These are phyloP conservation scores for Drosophila leontia DNA, from an alignment of 1,140 invertebrate genomes.

Conservation along the genomic window DNA sequence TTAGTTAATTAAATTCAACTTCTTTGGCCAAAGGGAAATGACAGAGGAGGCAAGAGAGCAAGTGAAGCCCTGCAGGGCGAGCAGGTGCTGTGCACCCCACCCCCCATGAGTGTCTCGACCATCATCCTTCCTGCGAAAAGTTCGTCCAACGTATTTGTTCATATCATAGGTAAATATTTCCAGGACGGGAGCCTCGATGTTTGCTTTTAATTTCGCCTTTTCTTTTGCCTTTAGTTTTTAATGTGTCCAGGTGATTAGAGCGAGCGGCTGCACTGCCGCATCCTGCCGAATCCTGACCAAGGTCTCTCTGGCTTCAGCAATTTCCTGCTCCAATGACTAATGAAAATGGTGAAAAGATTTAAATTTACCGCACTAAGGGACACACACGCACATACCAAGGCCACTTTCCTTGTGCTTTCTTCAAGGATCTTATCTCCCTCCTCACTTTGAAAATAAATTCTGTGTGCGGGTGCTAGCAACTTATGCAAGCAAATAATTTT, in stretches of 20 bases:
- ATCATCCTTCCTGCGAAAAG: conserved; percentile 35
- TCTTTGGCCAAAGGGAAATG: conserved; percentile 54
- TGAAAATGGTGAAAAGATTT: conserved; percentile 62
- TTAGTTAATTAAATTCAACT: conserved; percentile 83
- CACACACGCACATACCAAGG: conserved; percentile 23
- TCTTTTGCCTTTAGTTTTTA: conserved; percentile 47
- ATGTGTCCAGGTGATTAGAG: conserved; percentile 55
- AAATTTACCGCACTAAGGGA: conserved; percentile 52
- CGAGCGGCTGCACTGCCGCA: conserved; percentile 16
- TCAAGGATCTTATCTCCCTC: conserved; percentile 28
- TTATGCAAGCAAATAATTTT: conserved; percentile 67
- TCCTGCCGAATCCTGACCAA: conserved; percentile 18
- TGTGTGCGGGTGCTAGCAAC: conserved; percentile 12
- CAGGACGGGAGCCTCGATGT: conserved; percentile 43
- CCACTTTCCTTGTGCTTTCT: conserved; percentile 23
- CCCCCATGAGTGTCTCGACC: conserved; percentile 2
- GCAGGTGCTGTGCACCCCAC: conserved; percentile 1
- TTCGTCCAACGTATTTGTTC: conserved; percentile 64
- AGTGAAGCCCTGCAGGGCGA: conserved; percentile 41
- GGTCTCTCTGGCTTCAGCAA: conserved; percentile 43
- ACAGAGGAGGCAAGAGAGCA: conserved; percentile 44
- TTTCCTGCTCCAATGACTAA: conserved; percentile 72
- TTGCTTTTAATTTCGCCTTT: conserved; percentile 74
- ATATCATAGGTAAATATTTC: conserved; percentile 73
- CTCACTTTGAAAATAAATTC: conserved; percentile 3